Base-by-base conservation (phyloP, 2,113 vertebrate species). In the Planiliza haematocheilus region DNA sequence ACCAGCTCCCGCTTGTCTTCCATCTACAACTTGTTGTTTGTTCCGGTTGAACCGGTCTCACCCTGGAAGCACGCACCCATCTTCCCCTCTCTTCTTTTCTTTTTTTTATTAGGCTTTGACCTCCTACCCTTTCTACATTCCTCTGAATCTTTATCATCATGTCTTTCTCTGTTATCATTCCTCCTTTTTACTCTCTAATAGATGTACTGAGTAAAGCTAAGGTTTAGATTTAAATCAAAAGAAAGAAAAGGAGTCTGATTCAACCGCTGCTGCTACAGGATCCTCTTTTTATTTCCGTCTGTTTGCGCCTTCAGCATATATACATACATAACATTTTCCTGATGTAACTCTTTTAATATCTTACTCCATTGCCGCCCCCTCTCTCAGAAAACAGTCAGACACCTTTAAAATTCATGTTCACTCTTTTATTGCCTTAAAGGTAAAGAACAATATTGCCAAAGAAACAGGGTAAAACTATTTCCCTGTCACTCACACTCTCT, bases 21-120 rank as follows among this genome's bases (percentile, higher is more conserved):
- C 42, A 48, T 77, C 75, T 75, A 42, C 59, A 56, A 68, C 66
- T 81, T 66, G 51, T 84, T 74, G 64, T 85, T 76, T 16, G 13
- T 77, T 79, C 58, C 51, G 7, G 56, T 30, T 70, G 74, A 72
- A 68, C 70, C 24, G 56, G 1, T 53, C 66, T 72, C 66, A 73
- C 72, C 57, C 68, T 9, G 6, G 38, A 49, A 30, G 10, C n/a
- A 3, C 38, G 0, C 41, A 16, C 12, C 57, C 11, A 12, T 39
- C 50, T 20, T 73, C 30, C 38, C 17, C 34, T 58, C 11, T 48
- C 52, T n/a, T 46, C 30, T 66, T 30, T n/a, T 49, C n/a, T 46
- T 78, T 16, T 49, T 61, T 62, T 68, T 7, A n/a, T 68, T 30
- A 59, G 36, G 7, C 9, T 45, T 21, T 13, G 11, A 52, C 70